Evolutionary conservation across 2,113 vertebrate species (phyloP), one percentile per base, ranked within the genome.

Genomic region (Coryphaenoides rupestris): DNA sequence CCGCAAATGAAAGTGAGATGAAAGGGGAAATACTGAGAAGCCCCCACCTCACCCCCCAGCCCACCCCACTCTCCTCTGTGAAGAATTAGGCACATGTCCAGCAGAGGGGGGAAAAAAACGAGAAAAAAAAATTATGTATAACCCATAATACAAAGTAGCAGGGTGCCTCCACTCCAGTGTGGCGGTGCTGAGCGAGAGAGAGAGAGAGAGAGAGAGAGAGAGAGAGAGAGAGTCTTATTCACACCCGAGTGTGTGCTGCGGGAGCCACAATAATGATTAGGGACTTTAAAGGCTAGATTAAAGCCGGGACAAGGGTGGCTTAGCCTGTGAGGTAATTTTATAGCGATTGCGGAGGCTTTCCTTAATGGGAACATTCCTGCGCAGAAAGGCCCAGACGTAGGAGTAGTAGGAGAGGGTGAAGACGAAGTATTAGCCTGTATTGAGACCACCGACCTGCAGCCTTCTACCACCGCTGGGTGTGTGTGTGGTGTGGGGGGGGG

Each of bases 1-100:
- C 84, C 68, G 83, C 84, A 87, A 88, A 90, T 90, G 83, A 89
- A 85, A 75, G 58, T n/a, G 65, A 81, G 73, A 84, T 87, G 78
- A 88, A 86, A 83, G 78, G 69, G 53, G 70, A 78, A 77, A 68
- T 26, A 73, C 70, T 19, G 62, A 78, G 76, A 62, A 68, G 46
- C 12, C 46, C 16, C 16, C 16, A n/a, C n/a, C n/a, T n/a, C n/a
- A n/a, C n/a, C n/a, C n/a, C n/a, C n/a, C n/a, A n/a, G n/a, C n/a
- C n/a, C n/a, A n/a, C n/a, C n/a, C n/a, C n/a, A n/a, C 73, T 87
- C 83, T 80, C 81, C 83, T 77, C 80, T 77, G 72, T 65, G 72
- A 76, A 21, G 68, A 75, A 76, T 80, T 71, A 78, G 85, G 81
- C 87, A 83, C 84, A 86, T 78, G 84, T 84, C 75, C 65, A 33